A percentile compares a stretch with the other conserved stretches of the same genome.
These are phyloP conservation scores for Heliconius aoede DNA, from an alignment of 2,888 invertebrate genomes.

Conservation along the genomic window DNA sequence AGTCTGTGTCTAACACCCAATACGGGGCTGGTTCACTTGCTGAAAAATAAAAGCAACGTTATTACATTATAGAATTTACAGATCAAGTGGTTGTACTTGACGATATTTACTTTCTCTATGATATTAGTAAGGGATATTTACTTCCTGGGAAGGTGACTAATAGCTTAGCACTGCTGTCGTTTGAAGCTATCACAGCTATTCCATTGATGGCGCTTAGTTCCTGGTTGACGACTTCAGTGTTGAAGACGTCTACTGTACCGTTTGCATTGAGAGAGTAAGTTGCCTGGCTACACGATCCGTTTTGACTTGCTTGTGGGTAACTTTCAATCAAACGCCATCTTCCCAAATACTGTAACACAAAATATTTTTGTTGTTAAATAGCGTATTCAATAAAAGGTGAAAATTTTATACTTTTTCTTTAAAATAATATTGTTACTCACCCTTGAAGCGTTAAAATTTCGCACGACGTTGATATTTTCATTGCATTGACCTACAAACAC, in stretches of 20 bases:
- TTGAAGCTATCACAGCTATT: conserved; percentile 66
- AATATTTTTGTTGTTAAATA: background rate
- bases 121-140: conserved; percentile 52
- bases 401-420: background rate
- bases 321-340: conserved; percentile 85
- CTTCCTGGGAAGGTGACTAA: conserved; percentile 81
- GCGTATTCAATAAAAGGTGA: background rate
- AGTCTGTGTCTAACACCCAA: conserved; percentile 79
- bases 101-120: background rate
- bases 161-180: conserved; percentile 79
- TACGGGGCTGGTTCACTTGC: conserved; percentile 51
- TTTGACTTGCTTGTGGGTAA: conserved; percentile 84
- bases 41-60: conserved; percentile 47
- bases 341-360: conserved; percentile 57
- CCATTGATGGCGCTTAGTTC: conserved; percentile 77
- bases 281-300: conserved; percentile 84
- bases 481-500: conserved; percentile 68
- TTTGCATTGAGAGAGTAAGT: conserved; percentile 70
- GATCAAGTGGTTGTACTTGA: no score
- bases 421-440: conserved; percentile 54
- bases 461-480: conserved; percentile 57
- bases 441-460: conserved; percentile 58
- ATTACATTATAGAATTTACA: background rate
- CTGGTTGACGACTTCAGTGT: conserved; percentile 70
- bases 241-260: conserved; percentile 52